phyloP scores from a whole-genome alignment of 2,888 invertebrate species.

The Cryptocephalus moraei region DNA sequence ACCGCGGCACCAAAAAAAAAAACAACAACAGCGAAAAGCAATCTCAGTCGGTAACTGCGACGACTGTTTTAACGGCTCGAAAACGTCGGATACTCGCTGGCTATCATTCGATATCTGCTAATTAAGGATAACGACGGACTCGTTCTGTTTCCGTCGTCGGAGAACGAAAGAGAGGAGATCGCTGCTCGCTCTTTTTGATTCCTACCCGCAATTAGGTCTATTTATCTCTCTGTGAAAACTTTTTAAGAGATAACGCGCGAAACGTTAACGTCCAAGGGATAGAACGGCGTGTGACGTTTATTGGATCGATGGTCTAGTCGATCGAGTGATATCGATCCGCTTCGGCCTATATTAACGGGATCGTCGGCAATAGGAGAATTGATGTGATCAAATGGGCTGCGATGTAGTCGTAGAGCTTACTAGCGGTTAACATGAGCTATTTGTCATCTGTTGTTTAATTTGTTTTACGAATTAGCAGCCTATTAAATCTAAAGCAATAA shows the following conservation, averaged over 20 bases:
- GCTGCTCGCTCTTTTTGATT: conserved; percentile 16
- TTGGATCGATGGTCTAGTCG: not conserved
- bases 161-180: not conserved
- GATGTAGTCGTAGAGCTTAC: no score
- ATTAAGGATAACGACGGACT: conserved; percentile 12
- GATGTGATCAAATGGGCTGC: no score
- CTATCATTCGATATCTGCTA: conserved; percentile 17
- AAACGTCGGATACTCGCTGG: conserved; percentile 10
- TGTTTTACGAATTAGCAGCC: no score
- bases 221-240: conserved; percentile 11
- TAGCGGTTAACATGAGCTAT: no score
- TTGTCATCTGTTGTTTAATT: no score
- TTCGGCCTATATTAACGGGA: no score
- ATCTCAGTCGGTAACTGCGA: conserved; percentile 1
- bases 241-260: conserved; percentile 17
- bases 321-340: no score
- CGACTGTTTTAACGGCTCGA: conserved; percentile 16
- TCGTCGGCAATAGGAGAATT: no score
- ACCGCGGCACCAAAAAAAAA: not conserved
- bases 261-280: conserved; percentile 7
- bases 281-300: not conserved
- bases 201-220: conserved; percentile 18
- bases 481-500: no score
- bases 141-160: not conserved
- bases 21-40: not conserved